Conservation (phyloP, 2,888 invertebrate genomes). For the Orthosia cruda region DNA sequence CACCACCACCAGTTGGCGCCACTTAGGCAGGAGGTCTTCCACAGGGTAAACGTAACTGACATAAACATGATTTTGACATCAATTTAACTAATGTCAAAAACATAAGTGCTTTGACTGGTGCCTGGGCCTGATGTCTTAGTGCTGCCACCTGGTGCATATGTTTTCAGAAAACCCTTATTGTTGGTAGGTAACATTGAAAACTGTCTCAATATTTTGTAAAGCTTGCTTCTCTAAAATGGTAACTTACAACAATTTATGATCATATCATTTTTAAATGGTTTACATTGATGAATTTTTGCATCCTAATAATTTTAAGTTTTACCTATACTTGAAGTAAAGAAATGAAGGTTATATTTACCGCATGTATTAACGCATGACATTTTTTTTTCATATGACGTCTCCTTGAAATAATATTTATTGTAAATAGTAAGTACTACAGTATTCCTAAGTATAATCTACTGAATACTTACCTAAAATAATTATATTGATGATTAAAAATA, state of each 20-base stretch:
- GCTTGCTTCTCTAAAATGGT: not conserved
- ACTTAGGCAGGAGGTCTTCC: no score
- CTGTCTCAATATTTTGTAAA: not conserved
- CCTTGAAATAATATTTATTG: constrained; percentile 44
- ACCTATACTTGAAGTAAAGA: not conserved
- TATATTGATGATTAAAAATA: constrained; percentile 35
- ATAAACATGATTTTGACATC: no score
- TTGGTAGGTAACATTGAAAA: not conserved
- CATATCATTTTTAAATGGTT: constrained; percentile 1
- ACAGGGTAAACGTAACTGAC: no score
- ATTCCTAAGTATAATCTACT: constrained; percentile 51
- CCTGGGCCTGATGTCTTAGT: no score
- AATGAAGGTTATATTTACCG: not conserved
- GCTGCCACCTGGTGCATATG: no score
- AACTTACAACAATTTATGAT: not conserved
- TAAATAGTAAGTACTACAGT: constrained; percentile 61
- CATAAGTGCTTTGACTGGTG: no score
- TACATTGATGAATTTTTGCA: not conserved
- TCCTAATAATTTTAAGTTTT: not conserved
- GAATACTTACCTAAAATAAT: constrained; percentile 27
- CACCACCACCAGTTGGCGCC: no score
- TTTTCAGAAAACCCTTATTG: no score
- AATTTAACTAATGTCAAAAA: no score
- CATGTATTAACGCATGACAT: not conserved
- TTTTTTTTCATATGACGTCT: not conserved